Evolutionary conservation across 2,797 vertebrate genomes (phyloP).

Genomic region (Lepilemur septentrionalis): DNA sequence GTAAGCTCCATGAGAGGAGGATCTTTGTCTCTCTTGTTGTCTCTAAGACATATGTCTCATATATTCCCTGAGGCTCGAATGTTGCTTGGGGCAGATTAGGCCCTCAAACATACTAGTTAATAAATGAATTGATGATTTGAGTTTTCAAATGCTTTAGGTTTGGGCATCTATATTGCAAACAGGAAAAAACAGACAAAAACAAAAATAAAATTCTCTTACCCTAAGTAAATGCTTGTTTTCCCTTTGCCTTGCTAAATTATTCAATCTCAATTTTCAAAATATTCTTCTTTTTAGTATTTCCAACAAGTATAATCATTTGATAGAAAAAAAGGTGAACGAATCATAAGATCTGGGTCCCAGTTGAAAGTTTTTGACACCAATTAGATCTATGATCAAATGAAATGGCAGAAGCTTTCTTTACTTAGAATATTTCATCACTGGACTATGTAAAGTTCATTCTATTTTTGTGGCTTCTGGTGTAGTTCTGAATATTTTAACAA

Average conservation of each 20-base stretch:
- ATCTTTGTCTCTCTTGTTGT: background rate
- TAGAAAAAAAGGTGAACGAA: background rate
- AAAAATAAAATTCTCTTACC: background rate
- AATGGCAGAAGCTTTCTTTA: background rate
- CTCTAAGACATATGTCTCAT: accelerated
- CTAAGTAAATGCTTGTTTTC: background rate
- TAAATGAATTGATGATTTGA: background rate
- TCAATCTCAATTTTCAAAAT: background rate
- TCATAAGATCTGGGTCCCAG: background rate
- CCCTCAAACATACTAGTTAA: background rate
- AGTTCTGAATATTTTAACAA: background rate
- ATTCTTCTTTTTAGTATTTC: background rate
- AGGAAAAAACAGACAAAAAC: background rate
- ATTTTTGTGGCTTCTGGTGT: background rate
- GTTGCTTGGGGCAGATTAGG: background rate
- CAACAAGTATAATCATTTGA: background rate
- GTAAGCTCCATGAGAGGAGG: background rate
- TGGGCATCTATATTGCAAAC: background rate
- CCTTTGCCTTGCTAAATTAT: background rate
- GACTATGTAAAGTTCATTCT: background rate
- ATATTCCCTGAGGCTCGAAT: background rate
- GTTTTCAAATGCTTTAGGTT: background rate
- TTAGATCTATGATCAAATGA: background rate
- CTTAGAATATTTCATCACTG: background rate
- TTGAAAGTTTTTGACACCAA: background rate